Base-by-base conservation (phyloP, 2,113 vertebrate genomes). In the Alectura lathami region DNA sequence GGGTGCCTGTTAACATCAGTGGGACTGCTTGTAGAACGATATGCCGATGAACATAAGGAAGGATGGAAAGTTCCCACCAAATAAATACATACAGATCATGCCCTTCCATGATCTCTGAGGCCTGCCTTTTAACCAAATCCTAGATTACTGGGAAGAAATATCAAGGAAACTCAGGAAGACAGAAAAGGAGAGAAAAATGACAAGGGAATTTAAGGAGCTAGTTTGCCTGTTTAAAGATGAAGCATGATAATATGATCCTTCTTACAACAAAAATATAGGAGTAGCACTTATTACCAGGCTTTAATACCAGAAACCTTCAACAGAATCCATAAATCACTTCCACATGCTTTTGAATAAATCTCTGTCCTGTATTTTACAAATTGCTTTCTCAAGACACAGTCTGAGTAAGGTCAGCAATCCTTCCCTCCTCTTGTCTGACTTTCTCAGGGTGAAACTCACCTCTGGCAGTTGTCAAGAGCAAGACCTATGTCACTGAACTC, bases 281-380 rank as follows among this genome's bases (percentile, higher is more conserved):
- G 53, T 67, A 89, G 51, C 57, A 72, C 72, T 96, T 78, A 87
- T 81, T 95, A 92, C 86, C 68, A 74, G 60, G 34, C 74, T 94
- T 94, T 86, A 88, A 77, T 89, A 84, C 64, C 54, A 96, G 72
- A 95, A 96, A 77, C 50, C 64, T 92, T 95, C 93, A 82, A 75
- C 34, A 68, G 88, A 93, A 89, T 84, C 81, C 88, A 88, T 95
- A 97, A 97, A 97, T 96, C 94, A 94, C 92, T 97, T 94, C 95
- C 96, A 97, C 79, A 95, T 97, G 97, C 87, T 95, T 95, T 94
- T 84, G n/a, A 88, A 91, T 86, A 95, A 95, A 93, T 85, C 73
- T 88, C 77, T 70, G 54, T 70, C 84, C 76, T 88, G 62, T 66
- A 56, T 91, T 94, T 91, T 88, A 93, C 73, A 91, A 94, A 93